Evolutionary conservation across 2,113 vertebrate species (phyloP), one percentile per base, ranked within the genome.

Genomic region (Elgaria multicarinata): DNA sequence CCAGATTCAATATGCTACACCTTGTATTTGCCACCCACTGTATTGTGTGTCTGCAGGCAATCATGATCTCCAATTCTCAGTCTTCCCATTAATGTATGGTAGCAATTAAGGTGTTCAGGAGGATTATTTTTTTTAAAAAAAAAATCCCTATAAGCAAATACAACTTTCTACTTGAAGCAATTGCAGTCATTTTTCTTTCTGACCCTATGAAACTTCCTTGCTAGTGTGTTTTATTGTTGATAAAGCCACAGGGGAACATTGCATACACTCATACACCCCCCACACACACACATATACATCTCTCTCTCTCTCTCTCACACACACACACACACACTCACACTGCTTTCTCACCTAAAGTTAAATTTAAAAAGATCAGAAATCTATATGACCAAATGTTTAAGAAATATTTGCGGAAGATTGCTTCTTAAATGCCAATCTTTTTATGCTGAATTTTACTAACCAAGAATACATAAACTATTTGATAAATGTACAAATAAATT

Each of bases 21-120:
- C 77, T 88, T 89, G 36, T 39, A 4, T n/a, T 36, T 76, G 72
- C 90, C 81, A 91, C 8, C 0, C 3, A 39, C 6, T 67, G 58
- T 50, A n/a, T 69, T 1, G 0, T 0, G 0, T 83, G 86, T 24
- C 39, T 46, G 58, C 13, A 77, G 67, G 72, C 44, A 86, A 53
- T 36, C 87, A 77, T 81, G 78, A 83, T 84, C 85, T 64, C 67
- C 50, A 33, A 91, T 87, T 89, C 6, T 0, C 20, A 33, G 6
- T 4, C 66, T 87, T 67, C 36, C 79, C 64, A 71, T 71, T 89
- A 1, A 90, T 46, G 50, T 46, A 39, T 0, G 0, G 77, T 18
- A 46, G 20, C 66, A 88, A 78, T 90, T 67, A 62, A 69, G 16
- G 78, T 67, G 58, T 50, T 87, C 18, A 3, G 8, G 72, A 13